Evolutionary conservation across 2,113 vertebrate species (phyloP), one percentile per base, ranked within the genome.

Genomic region (Motacilla tschutschensis): DNA sequence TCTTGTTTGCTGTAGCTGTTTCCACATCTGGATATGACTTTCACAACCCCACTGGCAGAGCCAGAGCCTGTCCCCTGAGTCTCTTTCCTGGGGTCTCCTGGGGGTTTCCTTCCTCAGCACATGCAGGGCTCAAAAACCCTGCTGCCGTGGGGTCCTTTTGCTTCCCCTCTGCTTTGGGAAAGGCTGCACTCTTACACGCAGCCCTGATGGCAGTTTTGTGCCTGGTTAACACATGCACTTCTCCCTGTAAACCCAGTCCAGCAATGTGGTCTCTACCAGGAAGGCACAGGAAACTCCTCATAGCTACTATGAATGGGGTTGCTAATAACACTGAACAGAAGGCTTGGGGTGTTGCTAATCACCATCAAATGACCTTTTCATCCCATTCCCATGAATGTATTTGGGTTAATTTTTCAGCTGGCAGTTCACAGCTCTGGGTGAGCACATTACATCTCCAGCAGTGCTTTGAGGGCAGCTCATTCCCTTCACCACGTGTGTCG

Each of bases 401-500:
- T 51, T 22, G 16, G 18, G 12, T 25, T 74, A 40, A 48, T 28
- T 83, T 85, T 78, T 58, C 53, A 74, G 36, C 65, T 41, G 51
- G 14, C 17, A 26, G 16, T 8, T 29, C 0, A 3, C 5, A 11
- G 36, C 74, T 71, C 26, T 38, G 38, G 26, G 10, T 44, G 26
- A 78, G 57, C 57, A 29, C 9, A 6, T 6, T 17, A 41, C 17
- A 46, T 14, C 40, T 63, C 66, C 48, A 62, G 53, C 40, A 41
- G n/a, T 26, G 43, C 36, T 79, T 9, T 3, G 1, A 78, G 40
- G 13, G 51, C 26, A 87, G 44, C 12, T 70, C 9, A 36, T 58
- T 48, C 17, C 28, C 17, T 46, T 57, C 24, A 19, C 28, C 10
- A 4, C 2, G 1, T 35, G 35, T 21, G 40, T 19, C 4, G 0